phyloP scores from a whole-genome alignment of 2,888 invertebrate genomes.

The Drosophila recens region DNA sequence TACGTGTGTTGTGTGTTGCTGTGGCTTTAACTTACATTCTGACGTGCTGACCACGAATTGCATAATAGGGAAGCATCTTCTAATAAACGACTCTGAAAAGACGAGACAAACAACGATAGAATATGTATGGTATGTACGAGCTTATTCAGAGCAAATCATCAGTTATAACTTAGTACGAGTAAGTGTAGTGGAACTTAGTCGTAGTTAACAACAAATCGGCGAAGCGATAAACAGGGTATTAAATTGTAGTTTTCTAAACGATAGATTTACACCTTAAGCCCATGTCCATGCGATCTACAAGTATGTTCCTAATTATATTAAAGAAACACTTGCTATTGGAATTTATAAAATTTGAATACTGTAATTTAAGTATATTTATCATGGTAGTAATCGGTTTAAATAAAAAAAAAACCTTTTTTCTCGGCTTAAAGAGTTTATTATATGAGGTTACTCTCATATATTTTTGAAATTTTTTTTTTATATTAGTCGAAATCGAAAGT shows the following conservation, averaged over 20 bases:
- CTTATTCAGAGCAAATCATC: conserved; percentile 28
- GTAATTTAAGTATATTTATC: neutral
- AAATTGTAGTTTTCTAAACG: neutral
- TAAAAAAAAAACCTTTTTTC: neutral
- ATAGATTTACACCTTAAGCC: neutral
- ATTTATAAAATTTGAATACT: neutral
- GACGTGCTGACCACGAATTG: conserved; percentile 96
- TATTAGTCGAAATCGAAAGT: neutral
- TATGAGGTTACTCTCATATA: too few species aligned
- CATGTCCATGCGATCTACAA: neutral
- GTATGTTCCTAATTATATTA: neutral
- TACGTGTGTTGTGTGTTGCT: conserved; percentile 10
- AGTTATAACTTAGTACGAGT: conserved; percentile 10
- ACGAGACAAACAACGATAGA: conserved; percentile 76
- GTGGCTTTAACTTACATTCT: conserved; percentile 90
- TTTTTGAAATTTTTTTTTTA: neutral
- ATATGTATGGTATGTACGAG: conserved; percentile 66
- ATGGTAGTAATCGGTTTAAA: neutral
- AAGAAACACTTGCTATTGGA: neutral
- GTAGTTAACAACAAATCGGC: neutral
- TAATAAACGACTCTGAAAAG: conserved; percentile 94
- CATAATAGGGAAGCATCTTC: conserved; percentile 96
- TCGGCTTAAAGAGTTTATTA: neutral
- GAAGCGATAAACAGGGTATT: neutral
- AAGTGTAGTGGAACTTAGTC: neutral